Base-by-base conservation (phyloP, 64 coral and sea anemone genomes). In the Dendronephthya gigantea region DNA sequence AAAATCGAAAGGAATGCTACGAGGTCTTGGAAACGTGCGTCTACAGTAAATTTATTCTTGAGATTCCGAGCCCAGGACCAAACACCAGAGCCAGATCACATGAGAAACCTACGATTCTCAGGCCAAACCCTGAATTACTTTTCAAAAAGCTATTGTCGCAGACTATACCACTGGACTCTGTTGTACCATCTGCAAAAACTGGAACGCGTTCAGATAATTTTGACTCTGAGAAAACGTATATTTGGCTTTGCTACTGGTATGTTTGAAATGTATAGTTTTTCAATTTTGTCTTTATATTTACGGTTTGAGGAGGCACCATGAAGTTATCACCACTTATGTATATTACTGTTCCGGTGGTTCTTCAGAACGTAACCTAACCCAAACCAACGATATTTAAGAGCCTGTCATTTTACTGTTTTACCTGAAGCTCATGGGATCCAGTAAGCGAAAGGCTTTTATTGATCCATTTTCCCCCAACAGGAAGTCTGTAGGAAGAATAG, bases 201-300 rank as follows among this genome's bases (percentile, higher is more conserved):
- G 82, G 51, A 37, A 84, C 91, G 2, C 32, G 25, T 1, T 11
- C 48, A 8, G 84, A 87, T 19, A 86, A 47, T 28, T 17, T 87
- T 56, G 88, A 79, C 0, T 81, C 76, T 39, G 87, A 93, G 49
- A 69, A 83, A 40, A 84, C 89, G 29, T 98, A 82, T 85, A 76
- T 98, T 23, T 98, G 95, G 95, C 76, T 98, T 23, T 90, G 88
- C 31, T 98, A 93, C 55, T 98, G 95, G 95, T 98, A 92, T 50
- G 86, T 32, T 17, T 2, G 55, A 62, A 22, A 16, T 12, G 23
- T n/a, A 7, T 62, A 62, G 8, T 62, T 19, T 62, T 17, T 4
- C 19, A 2, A 23, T 19, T n/a, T 62, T 1, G 1, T 62, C 25
- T 62, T 27, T 27, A 22, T 62, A 7, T 62, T 19, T n/a, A 5